Conservation (phyloP, 2,888 invertebrate genomes). For the Mycalesis mineus region DNA sequence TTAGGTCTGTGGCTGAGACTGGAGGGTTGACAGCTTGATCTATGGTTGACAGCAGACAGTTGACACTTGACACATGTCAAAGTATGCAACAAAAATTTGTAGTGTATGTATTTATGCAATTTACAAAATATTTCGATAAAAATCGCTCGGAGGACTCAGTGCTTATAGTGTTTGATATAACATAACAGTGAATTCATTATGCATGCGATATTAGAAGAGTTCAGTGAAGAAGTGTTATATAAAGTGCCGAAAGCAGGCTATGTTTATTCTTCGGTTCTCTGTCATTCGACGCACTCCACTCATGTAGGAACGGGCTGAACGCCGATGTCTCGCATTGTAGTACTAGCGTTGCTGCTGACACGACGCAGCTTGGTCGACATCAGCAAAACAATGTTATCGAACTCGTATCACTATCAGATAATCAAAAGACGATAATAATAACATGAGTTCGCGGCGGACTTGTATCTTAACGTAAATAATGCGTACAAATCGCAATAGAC, state of each 20-base stretch:
- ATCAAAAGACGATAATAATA: slow-evolving; percentile 43
- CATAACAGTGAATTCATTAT: slow-evolving; percentile 4
- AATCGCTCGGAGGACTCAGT: background rate
- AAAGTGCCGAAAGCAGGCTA: slow-evolving; percentile 17
- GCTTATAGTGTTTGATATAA: background rate
- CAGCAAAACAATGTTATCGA: slow-evolving; percentile 54
- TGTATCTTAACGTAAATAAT: slow-evolving; percentile 16
- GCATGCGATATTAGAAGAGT: background rate
- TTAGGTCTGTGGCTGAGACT: too few relatives aligned
- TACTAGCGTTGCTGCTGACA: slow-evolving; percentile 47
- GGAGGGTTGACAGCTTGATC: too few relatives aligned
- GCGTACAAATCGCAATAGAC: slow-evolving; percentile 19
- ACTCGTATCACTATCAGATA: slow-evolving; percentile 44
- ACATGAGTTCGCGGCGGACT: slow-evolving; percentile 37
- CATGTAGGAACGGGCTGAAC: slow-evolving; percentile 22
- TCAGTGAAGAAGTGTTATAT: slow-evolving; percentile 6
- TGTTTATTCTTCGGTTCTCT: slow-evolving; percentile 35
- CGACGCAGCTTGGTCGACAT: slow-evolving; percentile 44
- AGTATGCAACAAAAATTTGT: background rate
- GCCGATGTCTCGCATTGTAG: slow-evolving; percentile 40
- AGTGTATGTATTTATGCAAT: background rate
- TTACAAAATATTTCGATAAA: background rate
- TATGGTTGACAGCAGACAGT: background rate
- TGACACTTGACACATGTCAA: background rate
- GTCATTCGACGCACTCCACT: slow-evolving; percentile 31